Conservation (phyloP, 2,113 vertebrate genomes). For the Osmerus eperlanus region DNA sequence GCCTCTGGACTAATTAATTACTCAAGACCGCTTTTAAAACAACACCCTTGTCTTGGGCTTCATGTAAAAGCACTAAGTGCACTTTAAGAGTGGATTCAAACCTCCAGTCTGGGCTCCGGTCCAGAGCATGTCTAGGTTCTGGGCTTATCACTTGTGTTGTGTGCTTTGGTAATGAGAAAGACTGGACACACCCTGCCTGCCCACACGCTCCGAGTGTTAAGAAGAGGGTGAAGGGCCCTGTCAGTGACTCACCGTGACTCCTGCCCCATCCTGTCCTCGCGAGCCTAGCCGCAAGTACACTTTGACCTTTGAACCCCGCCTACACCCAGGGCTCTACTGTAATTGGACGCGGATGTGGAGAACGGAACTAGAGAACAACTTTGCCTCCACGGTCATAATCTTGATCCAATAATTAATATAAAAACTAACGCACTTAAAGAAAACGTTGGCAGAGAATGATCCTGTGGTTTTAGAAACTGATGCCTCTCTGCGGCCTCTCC, state of each 20-base stretch:
- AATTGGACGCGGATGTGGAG: neutral
- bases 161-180: constrained; percentile 41
- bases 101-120: constrained; percentile 4
- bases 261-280: constrained; percentile 8
- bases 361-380: neutral
- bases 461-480: no score
- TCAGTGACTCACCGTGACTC: constrained; percentile 23
- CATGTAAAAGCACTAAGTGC: constrained; percentile 16
- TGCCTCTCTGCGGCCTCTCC: no score
- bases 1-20: neutral
- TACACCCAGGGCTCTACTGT: neutral
- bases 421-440: no score
- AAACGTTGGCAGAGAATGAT: no score
- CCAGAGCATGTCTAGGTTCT: constrained; percentile 10
- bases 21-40: no score
- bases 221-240: constrained; percentile 18
- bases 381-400: no score
- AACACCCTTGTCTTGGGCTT: constrained; percentile 6
- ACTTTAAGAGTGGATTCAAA: constrained; percentile 23
- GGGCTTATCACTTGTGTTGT: constrained; percentile 32
- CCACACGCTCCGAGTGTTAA: constrained; percentile 23
- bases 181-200: constrained; percentile 32
- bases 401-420: no score
- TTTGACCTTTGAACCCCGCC: constrained; percentile 19
- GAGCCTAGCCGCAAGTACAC: neutral